Percentiles rank a stretch among this genome's conserved stretches.
Evolutionary conservation across 2,797 vertebrate genomes (phyloP).

Genomic region (Sorex maritimensis): DNA sequence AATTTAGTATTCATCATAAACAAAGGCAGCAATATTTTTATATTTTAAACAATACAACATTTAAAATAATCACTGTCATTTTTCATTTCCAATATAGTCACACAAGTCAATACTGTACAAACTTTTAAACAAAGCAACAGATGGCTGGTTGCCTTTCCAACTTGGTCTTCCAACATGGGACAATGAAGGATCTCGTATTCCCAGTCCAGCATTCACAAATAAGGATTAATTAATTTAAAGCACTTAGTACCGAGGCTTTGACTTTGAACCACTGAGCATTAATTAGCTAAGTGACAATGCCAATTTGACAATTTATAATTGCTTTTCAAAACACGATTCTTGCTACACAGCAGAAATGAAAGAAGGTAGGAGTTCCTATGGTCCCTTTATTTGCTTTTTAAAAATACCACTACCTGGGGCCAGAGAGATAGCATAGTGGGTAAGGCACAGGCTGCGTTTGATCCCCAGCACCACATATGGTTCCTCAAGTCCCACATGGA

Average conservation of each 20-base stretch:
- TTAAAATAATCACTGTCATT: constrained; percentile 82
- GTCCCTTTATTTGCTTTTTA: constrained; percentile 23
- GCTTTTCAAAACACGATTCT: constrained; percentile 62
- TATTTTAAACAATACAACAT: constrained; percentile 86
- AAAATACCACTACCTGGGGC: not conserved
- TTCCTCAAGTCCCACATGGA: too few relatives aligned
- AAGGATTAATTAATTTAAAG: constrained; percentile 64
- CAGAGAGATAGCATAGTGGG: too few relatives aligned
- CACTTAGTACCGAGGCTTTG: not conserved
- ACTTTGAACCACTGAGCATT: constrained; percentile 32
- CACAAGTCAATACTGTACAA: constrained; percentile 77
- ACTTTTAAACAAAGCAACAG: constrained; percentile 61
- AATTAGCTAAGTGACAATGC: constrained; percentile 28
- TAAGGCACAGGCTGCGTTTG: too few relatives aligned
- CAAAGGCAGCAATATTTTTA: constrained; percentile 90
- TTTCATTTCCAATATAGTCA: constrained; percentile 76
- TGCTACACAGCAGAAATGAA: constrained; percentile 13
- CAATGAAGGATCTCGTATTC: constrained; percentile 40
- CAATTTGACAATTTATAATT: constrained; percentile 47
- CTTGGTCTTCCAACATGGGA: constrained; percentile 72
- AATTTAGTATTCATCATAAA: constrained; percentile 91
- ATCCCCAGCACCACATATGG: too few relatives aligned
- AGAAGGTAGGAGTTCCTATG: not conserved
- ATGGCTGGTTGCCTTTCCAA: constrained; percentile 70
- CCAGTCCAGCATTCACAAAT: constrained; percentile 47